Percentiles rank a stretch among this genome's conserved stretches.
Conservation (phyloP, 2,113 vertebrate genomes). For the Phocoena phocoena region DNA sequence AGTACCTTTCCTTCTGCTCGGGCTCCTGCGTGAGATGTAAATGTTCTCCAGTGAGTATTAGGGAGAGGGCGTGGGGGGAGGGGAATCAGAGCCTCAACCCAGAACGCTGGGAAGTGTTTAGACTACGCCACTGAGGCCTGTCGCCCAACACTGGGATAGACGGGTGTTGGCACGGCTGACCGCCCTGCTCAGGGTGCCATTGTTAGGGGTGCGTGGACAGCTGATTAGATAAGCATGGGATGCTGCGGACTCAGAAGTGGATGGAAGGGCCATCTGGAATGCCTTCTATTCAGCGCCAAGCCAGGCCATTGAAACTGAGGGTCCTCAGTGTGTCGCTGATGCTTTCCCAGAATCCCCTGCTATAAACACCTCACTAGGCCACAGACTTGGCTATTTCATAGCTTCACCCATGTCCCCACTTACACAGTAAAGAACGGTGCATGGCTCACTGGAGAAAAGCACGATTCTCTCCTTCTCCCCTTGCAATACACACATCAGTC, state of each 20-base stretch:
- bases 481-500: not conserved
- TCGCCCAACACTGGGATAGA: not conserved
- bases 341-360: not conserved
- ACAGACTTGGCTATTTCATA: not conserved
- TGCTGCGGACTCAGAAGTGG: not conserved
- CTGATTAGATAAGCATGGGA: slow-evolving; percentile 5
- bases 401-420: not conserved
- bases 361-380: not conserved
- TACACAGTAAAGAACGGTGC: not conserved
- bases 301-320: not conserved
- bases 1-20: slow-evolving; percentile 44
- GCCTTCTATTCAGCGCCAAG: not conserved
- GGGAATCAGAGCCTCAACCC: not conserved
- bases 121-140: not conserved
- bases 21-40: slow-evolving; percentile 14
- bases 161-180: not conserved
- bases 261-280: not conserved
- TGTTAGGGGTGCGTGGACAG: not conserved
- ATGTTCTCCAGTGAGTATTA: slow-evolving; percentile 54
- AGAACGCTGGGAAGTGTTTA: slow-evolving; percentile 13
- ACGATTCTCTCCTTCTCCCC: not conserved
- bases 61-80: not conserved
- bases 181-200: not conserved
- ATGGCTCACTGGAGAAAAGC: not conserved
- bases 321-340: not conserved